Conservation (phyloP, 2,113 vertebrate genomes). For the Gopherus flavomarginatus region DNA sequence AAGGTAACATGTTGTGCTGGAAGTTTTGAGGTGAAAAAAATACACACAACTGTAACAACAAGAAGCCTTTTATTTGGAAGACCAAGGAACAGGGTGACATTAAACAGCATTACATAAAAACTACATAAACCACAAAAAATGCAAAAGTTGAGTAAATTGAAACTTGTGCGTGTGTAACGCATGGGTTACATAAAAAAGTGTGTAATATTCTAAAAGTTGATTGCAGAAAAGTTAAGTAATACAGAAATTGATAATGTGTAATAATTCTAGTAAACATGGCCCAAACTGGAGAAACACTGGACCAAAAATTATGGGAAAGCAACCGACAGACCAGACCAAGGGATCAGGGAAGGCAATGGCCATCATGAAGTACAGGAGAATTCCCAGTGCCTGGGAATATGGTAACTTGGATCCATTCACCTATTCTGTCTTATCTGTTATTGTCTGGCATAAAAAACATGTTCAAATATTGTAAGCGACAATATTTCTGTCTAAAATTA, state of each 20-base stretch:
- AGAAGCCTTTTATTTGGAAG: not conserved
- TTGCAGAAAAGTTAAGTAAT: not conserved
- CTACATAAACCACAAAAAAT: not conserved
- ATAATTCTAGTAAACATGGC: not conserved
- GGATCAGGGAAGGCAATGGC: not conserved
- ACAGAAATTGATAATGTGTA: not conserved
- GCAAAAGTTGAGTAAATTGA: not conserved
- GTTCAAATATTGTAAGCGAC: not conserved
- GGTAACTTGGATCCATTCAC: not conserved
- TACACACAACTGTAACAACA: not conserved
- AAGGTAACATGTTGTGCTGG: not conserved
- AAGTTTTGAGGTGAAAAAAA: not conserved
- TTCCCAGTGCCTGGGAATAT: not conserved
- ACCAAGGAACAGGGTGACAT: not conserved
- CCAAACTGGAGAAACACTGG: not conserved
- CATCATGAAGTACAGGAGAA: not conserved
- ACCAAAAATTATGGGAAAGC: not conserved
- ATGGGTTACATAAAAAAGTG: not conserved
- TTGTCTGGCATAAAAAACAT: not conserved
- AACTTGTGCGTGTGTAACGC: not conserved
- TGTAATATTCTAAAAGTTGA: not conserved
- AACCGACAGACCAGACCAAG: not conserved
- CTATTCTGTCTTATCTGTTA: not conserved
- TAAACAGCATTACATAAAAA: not conserved
- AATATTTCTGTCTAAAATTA: not conserved